Percentiles rank a stretch among this genome's conserved stretches.
phyloP scores from a whole-genome alignment of 2,113 vertebrate genomes.

The Microtus pennsylvanicus region DNA sequence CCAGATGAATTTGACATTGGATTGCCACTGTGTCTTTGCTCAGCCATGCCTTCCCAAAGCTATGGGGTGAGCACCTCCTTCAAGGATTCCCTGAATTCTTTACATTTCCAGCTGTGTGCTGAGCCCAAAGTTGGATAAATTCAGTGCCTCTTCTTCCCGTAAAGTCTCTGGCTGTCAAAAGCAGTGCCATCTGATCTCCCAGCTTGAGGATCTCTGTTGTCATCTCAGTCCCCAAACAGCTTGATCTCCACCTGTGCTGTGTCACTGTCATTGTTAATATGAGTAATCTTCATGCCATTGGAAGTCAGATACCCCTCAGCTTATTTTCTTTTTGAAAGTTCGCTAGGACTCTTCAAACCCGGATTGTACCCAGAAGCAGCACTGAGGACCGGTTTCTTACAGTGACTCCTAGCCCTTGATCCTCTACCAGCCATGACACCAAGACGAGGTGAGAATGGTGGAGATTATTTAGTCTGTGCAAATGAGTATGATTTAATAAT shows the following conservation, averaged over 20 bases:
- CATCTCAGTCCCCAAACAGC: background rate
- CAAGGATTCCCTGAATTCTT: background rate
- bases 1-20: background rate
- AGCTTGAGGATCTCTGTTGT: background rate
- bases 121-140: background rate
- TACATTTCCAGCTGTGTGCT: background rate
- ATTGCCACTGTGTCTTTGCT: background rate
- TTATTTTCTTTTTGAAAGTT: background rate
- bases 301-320: background rate
- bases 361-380: background rate
- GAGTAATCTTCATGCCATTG: background rate
- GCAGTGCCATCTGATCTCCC: background rate
- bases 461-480: background rate
- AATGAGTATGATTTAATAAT: background rate
- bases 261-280: background rate
- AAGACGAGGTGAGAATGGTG: background rate
- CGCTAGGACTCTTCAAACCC: background rate
- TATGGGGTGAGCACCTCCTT: background rate
- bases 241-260: background rate
- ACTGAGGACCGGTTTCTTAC: background rate
- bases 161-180: background rate
- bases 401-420: background rate
- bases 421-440: background rate
- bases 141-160: background rate
- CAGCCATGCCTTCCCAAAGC: background rate